Percentiles rank a stretch among this genome's conserved stretches.
These are phyloP conservation scores for Trididemnum clinides DNA, from an alignment of 23 tunicate species.

Conservation along the genomic window DNA sequence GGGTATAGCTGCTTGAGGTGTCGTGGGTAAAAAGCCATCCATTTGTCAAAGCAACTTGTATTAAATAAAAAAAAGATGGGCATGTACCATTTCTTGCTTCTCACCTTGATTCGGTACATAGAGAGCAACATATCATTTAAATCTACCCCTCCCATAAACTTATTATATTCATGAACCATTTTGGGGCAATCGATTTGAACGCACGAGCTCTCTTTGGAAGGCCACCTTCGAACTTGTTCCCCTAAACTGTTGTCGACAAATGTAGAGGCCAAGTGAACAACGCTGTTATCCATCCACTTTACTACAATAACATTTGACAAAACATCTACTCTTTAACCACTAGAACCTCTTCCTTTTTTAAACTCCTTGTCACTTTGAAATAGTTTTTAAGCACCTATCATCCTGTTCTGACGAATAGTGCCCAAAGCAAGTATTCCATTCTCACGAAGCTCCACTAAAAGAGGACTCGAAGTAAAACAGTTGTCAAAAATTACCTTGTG, in stretches of 20 bases:
- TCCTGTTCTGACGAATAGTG: neutral
- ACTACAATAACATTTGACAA: neutral
- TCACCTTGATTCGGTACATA: neutral
- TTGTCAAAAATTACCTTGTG: neutral
- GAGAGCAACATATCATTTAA: constrained; percentile 4
- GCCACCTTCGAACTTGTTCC: neutral
- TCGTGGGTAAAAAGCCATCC: neutral
- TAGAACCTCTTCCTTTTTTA: neutral
- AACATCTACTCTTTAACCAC: neutral
- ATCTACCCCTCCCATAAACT: neutral
- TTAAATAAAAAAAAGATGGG: neutral
- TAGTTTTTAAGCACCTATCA: neutral
- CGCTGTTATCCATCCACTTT: neutral
- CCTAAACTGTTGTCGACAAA: neutral
- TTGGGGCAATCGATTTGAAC: neutral
- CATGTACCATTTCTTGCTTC: constrained; percentile 3
- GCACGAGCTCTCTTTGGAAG: neutral
- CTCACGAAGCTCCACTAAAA: neutral
- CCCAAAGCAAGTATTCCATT: neutral
- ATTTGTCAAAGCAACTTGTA: neutral
- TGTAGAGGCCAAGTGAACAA: neutral
- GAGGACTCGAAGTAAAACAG: neutral
- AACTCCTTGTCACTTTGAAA: neutral
- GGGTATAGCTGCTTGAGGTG: neutral
- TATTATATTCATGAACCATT: neutral